phyloP scores from a whole-genome alignment of 2,113 vertebrate genomes.

The Hippoglossus stenolepis region DNA sequence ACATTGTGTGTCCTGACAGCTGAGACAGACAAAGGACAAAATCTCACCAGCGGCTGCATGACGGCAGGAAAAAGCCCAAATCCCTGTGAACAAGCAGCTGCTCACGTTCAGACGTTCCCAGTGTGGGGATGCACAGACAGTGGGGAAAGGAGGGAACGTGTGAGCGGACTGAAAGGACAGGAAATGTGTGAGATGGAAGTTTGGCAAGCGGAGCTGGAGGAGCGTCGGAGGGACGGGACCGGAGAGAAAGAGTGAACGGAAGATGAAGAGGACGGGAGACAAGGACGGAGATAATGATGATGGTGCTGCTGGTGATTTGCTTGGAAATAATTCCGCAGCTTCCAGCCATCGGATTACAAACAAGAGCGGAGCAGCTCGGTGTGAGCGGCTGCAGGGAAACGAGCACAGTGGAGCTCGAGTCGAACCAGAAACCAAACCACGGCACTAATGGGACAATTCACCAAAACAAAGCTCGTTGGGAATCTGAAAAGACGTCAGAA shows the following conservation, averaged over 20 bases:
- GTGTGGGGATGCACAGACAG: constrained; percentile 20
- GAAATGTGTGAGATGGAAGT: constrained; percentile 34
- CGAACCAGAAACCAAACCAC: no score
- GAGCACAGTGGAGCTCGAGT: no score
- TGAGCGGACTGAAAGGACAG: constrained; percentile 13
- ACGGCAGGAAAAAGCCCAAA: no score
- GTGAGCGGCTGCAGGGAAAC: no score
- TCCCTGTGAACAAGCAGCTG: constrained; percentile 34
- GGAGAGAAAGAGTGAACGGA: constrained; percentile 21
- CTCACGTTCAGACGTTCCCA: constrained; percentile 1
- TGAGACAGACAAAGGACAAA: constrained; percentile 26
- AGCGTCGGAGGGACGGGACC: constrained; percentile 17
- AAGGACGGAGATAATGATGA: constrained; percentile 29
- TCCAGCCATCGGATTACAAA: constrained; percentile 20
- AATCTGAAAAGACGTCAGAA: no score
- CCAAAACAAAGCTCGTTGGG: no score
- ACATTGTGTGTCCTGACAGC: constrained; percentile 20
- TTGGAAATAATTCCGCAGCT: constrained; percentile 12
- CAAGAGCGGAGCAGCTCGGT: neutral
- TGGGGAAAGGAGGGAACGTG: neutral
- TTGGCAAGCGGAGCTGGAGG: constrained; percentile 42
- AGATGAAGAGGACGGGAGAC: constrained; percentile 41
- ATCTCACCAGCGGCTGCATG: no score
- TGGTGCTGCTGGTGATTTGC: constrained; percentile 31
- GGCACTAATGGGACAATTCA: no score